These are phyloP conservation scores for Miltochrista miniata DNA, from an alignment of 2,888 invertebrate species.

Conservation along the genomic window DNA sequence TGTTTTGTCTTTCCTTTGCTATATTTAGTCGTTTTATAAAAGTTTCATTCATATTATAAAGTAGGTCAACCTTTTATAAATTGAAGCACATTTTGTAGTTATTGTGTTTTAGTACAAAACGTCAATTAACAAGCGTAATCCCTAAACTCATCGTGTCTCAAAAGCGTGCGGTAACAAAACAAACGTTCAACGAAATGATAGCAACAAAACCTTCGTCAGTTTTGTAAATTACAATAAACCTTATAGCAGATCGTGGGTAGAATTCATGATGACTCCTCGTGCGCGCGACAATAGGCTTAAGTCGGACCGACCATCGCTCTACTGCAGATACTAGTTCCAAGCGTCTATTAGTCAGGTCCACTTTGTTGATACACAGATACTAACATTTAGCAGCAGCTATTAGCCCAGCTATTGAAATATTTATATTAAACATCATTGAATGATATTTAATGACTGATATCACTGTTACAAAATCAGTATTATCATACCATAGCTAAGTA, in stretches of 20 bases:
- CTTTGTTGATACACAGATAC: conserved; percentile 53
- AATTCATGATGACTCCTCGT: conserved; percentile 69
- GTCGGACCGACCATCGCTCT: conserved; percentile 45
- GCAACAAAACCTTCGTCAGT: conserved; percentile 73
- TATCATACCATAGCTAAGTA: no score
- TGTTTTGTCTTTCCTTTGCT: conserved; percentile 30
- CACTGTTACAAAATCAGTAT: conserved; percentile 39
- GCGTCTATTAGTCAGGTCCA: conserved; percentile 60
- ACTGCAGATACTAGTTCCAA: conserved; percentile 60
- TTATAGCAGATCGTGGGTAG: conserved; percentile 71
- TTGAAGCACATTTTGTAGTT: neutral
- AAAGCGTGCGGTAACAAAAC: conserved; percentile 58
- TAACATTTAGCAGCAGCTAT: conserved; percentile 24
- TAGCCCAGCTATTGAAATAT: no score
- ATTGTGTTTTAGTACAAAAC: conserved; percentile 18
- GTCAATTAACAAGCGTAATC: conserved; percentile 41
- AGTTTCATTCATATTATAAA: conserved; percentile 15
- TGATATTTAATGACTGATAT: no score
- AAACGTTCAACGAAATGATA: conserved; percentile 66
- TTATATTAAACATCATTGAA: no score
- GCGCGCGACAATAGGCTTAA: conserved; percentile 72
- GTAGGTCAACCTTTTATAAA: neutral
- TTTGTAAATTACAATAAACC: conserved; percentile 82
- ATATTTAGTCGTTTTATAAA: conserved; percentile 20
- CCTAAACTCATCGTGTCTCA: conserved; percentile 37